phyloP scores from a whole-genome alignment of 2,113 vertebrate species.

The Pluvianellus socialis region DNA sequence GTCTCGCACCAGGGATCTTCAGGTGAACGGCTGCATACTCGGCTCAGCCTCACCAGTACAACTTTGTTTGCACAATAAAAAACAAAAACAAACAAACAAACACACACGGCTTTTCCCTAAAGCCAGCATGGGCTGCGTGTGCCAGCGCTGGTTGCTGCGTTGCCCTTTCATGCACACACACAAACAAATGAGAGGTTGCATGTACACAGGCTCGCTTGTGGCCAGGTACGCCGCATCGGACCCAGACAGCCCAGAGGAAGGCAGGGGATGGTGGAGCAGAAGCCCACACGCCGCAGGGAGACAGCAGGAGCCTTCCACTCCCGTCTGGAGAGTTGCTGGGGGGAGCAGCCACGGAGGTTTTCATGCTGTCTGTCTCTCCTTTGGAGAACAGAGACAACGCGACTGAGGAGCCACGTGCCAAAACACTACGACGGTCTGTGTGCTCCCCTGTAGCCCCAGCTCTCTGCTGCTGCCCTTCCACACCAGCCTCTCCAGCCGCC shows the following conservation, averaged over 20 bases:
- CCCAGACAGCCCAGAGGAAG: neutral
- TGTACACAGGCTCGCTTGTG: neutral
- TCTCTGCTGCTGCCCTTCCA: neutral
- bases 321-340: neutral
- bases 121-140: accelerated
- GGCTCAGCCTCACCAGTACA: neutral
- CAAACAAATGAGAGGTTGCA: neutral
- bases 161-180: neutral
- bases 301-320: neutral
- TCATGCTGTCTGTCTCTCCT: neutral
- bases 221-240: neutral
- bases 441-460: neutral
- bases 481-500: neutral
- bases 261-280: neutral
- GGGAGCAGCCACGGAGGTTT: neutral
- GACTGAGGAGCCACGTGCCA: neutral
- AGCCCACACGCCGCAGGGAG: neutral
- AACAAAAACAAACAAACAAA: neutral
- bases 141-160: neutral
- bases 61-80: neutral
- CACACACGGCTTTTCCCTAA: neutral
- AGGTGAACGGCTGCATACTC: neutral
- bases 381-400: neutral
- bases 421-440: neutral
- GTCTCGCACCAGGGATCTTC: neutral